phyloP scores from a whole-genome alignment of 2,113 vertebrate species.

The Tragelaphus scriptus region DNA sequence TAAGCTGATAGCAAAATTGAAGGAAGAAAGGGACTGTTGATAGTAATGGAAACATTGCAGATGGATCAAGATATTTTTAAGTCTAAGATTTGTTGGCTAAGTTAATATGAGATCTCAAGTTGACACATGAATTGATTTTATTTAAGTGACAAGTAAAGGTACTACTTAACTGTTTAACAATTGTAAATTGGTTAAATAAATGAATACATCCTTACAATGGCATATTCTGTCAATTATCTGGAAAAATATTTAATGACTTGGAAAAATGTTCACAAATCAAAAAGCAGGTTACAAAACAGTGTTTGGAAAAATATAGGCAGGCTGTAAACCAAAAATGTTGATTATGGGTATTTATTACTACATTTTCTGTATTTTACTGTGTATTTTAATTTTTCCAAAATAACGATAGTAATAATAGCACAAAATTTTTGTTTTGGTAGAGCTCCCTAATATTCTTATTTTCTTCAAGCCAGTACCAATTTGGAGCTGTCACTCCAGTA shows the following conservation, averaged over 20 bases:
- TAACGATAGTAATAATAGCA: not conserved
- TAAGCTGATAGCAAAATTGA: not conserved
- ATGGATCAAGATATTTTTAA: not conserved
- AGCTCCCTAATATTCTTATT: not conserved
- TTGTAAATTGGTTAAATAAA: slow-evolving; percentile 14
- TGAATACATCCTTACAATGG: not conserved
- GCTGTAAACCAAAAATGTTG: not conserved
- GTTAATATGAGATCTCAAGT: not conserved
- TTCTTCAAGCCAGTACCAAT: not conserved
- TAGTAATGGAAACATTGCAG: not conserved
- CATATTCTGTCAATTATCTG: not conserved
- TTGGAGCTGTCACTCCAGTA: not conserved
- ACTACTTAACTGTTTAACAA: not conserved
- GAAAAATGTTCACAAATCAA: not conserved
- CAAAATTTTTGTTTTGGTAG: not conserved
- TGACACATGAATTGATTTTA: not conserved
- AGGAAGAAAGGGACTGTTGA: not conserved
- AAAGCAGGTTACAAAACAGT: not conserved
- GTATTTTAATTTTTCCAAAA: not conserved
- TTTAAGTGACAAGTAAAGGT: not conserved
- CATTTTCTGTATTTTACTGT: not conserved
- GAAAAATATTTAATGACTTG: slow-evolving; percentile 12
- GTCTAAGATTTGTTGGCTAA: not conserved
- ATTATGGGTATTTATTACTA: not conserved
- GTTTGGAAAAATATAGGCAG: not conserved